Base-by-base conservation (phyloP, 1,140 invertebrate genomes). In the Caenorhabditis remanei region DNA sequence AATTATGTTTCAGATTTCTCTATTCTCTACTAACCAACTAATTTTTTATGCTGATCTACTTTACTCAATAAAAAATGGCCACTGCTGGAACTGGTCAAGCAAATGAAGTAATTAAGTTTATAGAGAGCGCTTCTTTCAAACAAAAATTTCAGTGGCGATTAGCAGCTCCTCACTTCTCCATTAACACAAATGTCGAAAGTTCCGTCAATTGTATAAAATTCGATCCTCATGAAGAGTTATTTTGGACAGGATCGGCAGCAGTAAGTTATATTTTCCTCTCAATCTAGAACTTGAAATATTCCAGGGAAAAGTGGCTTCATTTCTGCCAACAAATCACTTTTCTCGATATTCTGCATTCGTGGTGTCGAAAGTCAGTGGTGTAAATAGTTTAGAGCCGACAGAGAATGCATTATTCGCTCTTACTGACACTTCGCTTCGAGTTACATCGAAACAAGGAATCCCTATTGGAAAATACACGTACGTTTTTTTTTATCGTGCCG, bases 61-160 rank as follows among this genome's bases (percentile, higher is more conserved):
- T 32, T 79, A 79, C 43, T 79, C 40, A 16, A 71, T 71, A 32
- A 79, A 48, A 32, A 21, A 79, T 79, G 71, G 46, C 71, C 5
- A 43, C 13, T 13, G 71, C 46, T 8, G 41, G n/a, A 11, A 79
- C 71, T 79, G 53, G 21, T 53, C 71, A 79, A 79, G 71, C 19
- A 32, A 79, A 79, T 79, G 71, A 79, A 11, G 71, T 79, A 71
- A 6, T 65, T 71, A 19, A 13, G 24, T 14, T 63, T 40, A 32
- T 63, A 4, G 11, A 6, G 14, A 24, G 5, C 32, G 5, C 8
- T 3, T 8, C 4, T 14, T n/a, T 58, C 56, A n/a, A 8, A 3
- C 16, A 21, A n/a, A 3, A n/a, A 11, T 53, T 79, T 50, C 71
- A 79, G 71, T 79, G 71, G 71, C 43, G 71, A n/a, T 79, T 13